Base-by-base conservation (phyloP, 2,888 invertebrate genomes). In the Acleris emargana region DNA sequence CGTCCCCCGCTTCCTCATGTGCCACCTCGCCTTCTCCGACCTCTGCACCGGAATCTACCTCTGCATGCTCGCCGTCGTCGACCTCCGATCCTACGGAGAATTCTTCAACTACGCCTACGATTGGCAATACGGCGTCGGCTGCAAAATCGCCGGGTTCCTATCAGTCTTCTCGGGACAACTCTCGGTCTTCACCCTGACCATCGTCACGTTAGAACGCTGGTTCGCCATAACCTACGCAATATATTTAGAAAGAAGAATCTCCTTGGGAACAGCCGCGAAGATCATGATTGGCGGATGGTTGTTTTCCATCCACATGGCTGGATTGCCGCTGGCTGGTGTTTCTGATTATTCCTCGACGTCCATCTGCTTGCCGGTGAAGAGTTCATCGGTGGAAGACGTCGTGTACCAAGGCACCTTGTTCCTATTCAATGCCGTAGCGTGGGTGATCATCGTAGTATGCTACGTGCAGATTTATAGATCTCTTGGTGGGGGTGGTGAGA, bases 101-200 rank as follows among this genome's bases (percentile, higher is more conserved):
- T 98, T 97, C 88, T 97, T 97, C 86, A 97, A 97, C 84, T 96
- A 96, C 83, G 98, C 98, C 3, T 97, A 96, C 76, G 95, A 96
- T 78, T 98, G 98, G 98, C 98, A 98, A 86, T 92, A 92, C 68
- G 96, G 97, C 59, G 83, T 94, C 52, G 97, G 98, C 0, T 98
- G 98, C 83, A 95, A 96, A 80, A 93, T 96, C 9, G 97, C 97
- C 1, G 98, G 98, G 0, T 97, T 98, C 81, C 88, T 98, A 58
- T 97, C 97, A 0, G 96, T 97, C 0, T 97, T 97, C 77, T 96
- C 97, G 0, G 96, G 96, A 64, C 97, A 98, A 80, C 89, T 98
- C 53, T 97, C 97, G 20, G 96, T 98, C 7, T 97, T 96, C 81
- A 97, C 98, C 0, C 89, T 98, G 60, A 96, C 97, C 0, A 94